A percentile compares a stretch with the other conserved stretches of the same genome.
These are phyloP conservation scores for Mormyrops attenuatus DNA, from an alignment of 2,797 vertebrate genomes.

Conservation along the genomic window DNA sequence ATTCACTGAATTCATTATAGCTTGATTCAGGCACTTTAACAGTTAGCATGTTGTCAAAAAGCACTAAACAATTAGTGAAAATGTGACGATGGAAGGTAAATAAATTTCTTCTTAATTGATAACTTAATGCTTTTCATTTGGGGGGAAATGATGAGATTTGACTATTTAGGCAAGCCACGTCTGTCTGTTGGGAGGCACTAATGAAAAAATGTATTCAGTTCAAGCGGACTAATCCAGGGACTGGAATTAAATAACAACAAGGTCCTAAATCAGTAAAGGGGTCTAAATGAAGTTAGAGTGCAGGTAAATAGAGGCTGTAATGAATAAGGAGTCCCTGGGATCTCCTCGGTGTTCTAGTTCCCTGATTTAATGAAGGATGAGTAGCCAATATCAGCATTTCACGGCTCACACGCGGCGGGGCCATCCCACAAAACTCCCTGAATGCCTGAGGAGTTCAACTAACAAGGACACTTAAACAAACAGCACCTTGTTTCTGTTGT, in stretches of 20 bases:
- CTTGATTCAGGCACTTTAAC: background rate
- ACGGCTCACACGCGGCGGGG: background rate
- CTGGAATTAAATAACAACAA: background rate
- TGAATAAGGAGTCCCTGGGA: background rate
- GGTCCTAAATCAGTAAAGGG: background rate
- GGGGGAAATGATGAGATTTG: background rate
- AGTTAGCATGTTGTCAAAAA: background rate
- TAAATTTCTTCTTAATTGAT: background rate
- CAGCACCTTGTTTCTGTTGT: background rate
- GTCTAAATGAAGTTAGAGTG: background rate
- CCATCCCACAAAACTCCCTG: background rate
- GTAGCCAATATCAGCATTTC: background rate
- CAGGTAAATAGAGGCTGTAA: background rate
- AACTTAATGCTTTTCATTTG: background rate
- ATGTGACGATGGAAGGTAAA: background rate
- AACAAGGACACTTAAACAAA: conserved; percentile 2
- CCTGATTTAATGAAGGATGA: background rate
- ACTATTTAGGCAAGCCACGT: background rate
- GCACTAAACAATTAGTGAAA: background rate
- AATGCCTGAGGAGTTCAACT: background rate
- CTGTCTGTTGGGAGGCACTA: background rate
- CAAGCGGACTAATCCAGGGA: background rate
- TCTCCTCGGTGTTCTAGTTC: background rate
- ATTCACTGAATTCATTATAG: background rate
- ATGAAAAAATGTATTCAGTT: background rate